Evolutionary conservation across 2,113 vertebrate species (phyloP).

Genomic region (Phrynocephalus versicolor): DNA sequence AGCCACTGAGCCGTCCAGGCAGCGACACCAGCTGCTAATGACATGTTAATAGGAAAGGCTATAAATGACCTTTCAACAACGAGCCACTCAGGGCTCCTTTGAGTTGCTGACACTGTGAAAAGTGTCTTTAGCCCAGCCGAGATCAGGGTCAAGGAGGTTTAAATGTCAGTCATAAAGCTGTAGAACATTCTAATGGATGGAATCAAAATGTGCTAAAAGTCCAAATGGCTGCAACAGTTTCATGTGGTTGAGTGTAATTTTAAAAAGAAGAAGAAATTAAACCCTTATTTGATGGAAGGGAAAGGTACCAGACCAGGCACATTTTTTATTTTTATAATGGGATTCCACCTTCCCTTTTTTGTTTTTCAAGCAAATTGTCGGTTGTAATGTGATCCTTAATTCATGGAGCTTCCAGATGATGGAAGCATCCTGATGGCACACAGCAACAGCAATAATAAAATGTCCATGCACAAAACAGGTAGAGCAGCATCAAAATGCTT

Average conservation of each 20-base stretch:
- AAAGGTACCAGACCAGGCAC: constrained; percentile 14
- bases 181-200: constrained; percentile 1
- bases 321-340: not conserved
- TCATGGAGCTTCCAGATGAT: too few relatives aligned
- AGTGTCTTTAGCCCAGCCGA: constrained; percentile 56
- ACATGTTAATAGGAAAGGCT: constrained; percentile 18
- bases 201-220: constrained; percentile 31
- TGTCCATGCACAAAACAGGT: not conserved
- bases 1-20: too few relatives aligned
- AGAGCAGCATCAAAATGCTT: not conserved
- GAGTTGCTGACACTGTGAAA: constrained; percentile 29
- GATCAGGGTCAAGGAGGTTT: constrained; percentile 49
- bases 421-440: not conserved
- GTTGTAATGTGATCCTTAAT: not conserved
- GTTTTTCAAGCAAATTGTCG: not conserved
- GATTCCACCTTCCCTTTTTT: not conserved
- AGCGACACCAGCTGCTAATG: constrained; percentile 8
- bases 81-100: constrained; percentile 52
- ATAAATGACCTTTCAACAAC: constrained; percentile 22
- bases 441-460: too few relatives aligned
- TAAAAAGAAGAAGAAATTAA: constrained; percentile 27
- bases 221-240: not conserved
- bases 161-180: constrained; percentile 26
- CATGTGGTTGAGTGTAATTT: not conserved
- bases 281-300: not conserved